phyloP scores from a whole-genome alignment of 1,140 invertebrate species.

The Diachasma alloeum region DNA sequence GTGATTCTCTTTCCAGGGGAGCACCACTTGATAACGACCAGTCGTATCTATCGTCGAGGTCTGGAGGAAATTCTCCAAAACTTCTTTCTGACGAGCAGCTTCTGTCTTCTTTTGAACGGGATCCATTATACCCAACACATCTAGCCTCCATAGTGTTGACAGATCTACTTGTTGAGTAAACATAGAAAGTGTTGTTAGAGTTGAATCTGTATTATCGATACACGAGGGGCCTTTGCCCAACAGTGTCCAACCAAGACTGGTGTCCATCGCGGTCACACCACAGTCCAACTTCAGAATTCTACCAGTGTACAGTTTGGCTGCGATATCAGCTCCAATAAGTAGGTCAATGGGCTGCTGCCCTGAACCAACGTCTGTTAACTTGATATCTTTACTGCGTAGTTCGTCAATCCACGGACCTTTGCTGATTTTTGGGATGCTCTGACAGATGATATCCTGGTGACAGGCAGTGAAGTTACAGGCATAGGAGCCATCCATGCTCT shows the following conservation, averaged over 20 bases:
- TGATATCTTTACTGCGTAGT: conserved; percentile 26
- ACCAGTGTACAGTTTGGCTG: conserved; percentile 43
- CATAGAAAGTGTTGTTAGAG: neutral
- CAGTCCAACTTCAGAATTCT: conserved; percentile 23
- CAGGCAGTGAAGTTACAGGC: conserved; percentile 26
- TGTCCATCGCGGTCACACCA: conserved; percentile 41
- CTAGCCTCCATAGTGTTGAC: neutral
- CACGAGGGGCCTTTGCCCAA: neutral
- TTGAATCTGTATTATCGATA: neutral
- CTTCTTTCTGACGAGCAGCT: neutral
- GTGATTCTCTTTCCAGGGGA: neutral
- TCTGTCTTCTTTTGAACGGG: neutral
- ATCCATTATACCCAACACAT: neutral
- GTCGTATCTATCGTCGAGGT: neutral
- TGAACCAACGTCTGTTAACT: conserved; percentile 27
- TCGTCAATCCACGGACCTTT: too few species aligned
- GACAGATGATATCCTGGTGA: conserved; percentile 24
- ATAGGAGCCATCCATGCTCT: conserved; percentile 26
- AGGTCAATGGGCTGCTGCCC: conserved; percentile 30
- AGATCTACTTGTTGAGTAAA: neutral
- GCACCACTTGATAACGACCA: neutral
- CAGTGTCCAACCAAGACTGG: conserved; percentile 37
- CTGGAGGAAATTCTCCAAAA: neutral
- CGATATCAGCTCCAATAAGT: conserved; percentile 43
- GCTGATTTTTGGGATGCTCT: conserved; percentile 7